A percentile compares a stretch with the other conserved stretches of the same genome.
Evolutionary conservation across 2,888 invertebrate genomes (phyloP).

Genomic region (Harmothoe impar): DNA sequence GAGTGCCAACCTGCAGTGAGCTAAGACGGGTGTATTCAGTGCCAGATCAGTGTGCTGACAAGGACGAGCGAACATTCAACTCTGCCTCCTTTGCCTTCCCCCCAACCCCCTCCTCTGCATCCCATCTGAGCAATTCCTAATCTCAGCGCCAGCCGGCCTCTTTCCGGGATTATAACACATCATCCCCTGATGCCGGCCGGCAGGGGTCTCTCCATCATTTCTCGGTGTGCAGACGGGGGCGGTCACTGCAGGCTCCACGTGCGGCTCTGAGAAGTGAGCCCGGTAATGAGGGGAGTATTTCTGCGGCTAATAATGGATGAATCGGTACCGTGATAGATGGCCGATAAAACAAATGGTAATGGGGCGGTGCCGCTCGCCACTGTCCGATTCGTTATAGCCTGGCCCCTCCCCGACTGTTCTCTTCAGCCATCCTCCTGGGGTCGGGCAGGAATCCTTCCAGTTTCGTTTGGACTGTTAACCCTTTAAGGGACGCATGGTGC

Average conservation of each 20-base stretch:
- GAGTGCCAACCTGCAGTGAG: not conserved
- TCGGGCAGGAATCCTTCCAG: not conserved
- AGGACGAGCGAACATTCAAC: not conserved
- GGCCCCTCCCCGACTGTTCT: not conserved
- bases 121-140: slow-evolving; percentile 26
- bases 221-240: not conserved
- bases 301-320: slow-evolving; percentile 54
- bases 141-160: not conserved
- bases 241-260: not conserved
- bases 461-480: not conserved
- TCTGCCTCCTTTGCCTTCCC: no score
- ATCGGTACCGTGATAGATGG: slow-evolving; percentile 24
- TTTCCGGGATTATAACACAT: slow-evolving; percentile 1
- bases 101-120: not conserved
- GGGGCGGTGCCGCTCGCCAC: not conserved
- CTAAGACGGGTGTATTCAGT: not conserved
- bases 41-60: not conserved
- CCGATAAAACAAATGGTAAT: slow-evolving; percentile 48
- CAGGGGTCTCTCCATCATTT: slow-evolving; percentile 19
- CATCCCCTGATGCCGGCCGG: not conserved
- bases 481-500: no score
- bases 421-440: not conserved
- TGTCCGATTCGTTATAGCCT: not conserved
- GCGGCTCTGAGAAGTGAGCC: not conserved
- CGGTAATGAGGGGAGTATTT: slow-evolving; percentile 32